Evolutionary conservation across 2,797 vertebrate genomes (phyloP).

Genomic region (Hydrolagus colliei): DNA sequence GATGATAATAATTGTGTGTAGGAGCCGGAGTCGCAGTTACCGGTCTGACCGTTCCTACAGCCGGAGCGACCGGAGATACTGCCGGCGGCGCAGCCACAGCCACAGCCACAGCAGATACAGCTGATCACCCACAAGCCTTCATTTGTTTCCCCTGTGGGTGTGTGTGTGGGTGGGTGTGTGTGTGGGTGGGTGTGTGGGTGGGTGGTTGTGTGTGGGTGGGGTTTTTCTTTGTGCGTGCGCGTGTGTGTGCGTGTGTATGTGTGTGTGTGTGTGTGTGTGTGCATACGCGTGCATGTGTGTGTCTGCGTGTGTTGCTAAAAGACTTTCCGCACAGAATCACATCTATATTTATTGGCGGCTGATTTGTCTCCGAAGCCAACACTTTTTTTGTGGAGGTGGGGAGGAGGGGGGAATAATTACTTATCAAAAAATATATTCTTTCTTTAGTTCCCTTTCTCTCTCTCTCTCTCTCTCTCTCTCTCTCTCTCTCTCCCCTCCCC

Average conservation of each 20-base stretch:
- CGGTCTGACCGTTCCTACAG: slow-evolving; percentile 83
- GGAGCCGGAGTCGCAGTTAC: slow-evolving; percentile 41
- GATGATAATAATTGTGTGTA: background rate
- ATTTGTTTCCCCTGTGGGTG: no score
- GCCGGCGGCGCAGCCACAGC: slow-evolving; percentile 74
- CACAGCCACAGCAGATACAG: slow-evolving; percentile 78
- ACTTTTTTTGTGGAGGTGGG: background rate
- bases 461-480: background rate
- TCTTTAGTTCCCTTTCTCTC: background rate
- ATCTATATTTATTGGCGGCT: slow-evolving; percentile 14
- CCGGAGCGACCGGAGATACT: slow-evolving; percentile 74
- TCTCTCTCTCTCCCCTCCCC: no score
- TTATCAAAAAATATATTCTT: no score
- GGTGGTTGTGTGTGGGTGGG: no score
- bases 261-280: no score
- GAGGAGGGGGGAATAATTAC: no score
- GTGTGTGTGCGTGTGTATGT: no score
- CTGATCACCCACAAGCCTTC: slow-evolving; percentile 40
- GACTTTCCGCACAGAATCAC: background rate
- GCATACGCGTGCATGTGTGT: no score
- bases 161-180: no score
- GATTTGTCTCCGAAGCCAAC: background rate
- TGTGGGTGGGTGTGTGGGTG: no score
- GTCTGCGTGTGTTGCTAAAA: no score
- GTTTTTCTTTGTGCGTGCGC: no score